phyloP scores from a whole-genome alignment of 2,113 vertebrate species.

The Petrocephalus microphthalmus region DNA sequence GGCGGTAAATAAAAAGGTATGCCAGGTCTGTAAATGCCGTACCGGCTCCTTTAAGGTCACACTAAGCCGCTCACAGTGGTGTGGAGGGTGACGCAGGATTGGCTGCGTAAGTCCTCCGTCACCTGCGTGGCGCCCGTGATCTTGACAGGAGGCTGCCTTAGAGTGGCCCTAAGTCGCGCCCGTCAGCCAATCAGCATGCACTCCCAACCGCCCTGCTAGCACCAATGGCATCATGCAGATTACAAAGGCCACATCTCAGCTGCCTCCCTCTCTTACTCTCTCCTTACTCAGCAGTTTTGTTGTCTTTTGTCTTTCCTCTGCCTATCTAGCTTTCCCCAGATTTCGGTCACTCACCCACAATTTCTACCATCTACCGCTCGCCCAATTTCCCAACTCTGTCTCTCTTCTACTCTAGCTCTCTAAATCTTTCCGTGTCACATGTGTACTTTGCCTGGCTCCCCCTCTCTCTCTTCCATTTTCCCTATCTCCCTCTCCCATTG shows the following conservation, averaged over 20 bases:
- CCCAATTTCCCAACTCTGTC: neutral
- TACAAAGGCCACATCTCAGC: neutral
- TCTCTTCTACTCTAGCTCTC: neutral
- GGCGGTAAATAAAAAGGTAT: neutral
- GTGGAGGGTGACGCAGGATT: neutral
- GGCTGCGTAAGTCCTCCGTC: conserved; percentile 30
- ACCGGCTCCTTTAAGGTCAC: neutral
- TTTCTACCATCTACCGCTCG: neutral
- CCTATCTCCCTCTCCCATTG: neutral
- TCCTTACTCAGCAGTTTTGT: neutral
- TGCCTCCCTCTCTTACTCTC: neutral
- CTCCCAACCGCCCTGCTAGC: conserved; percentile 7
- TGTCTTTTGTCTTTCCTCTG: neutral
- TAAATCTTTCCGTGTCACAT: neutral
- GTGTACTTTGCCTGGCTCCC: neutral
- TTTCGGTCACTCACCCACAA: neutral
- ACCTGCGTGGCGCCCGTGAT: conserved; percentile 25
- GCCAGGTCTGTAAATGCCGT: neutral
- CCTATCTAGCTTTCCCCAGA: neutral
- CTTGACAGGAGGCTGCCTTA: conserved; percentile 17
- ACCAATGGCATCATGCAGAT: neutral
- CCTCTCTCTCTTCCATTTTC: neutral
- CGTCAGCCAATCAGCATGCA: conserved; percentile 45
- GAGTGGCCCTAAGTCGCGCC: conserved; percentile 40
- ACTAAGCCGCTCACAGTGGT: neutral